Evolutionary conservation across 2,113 vertebrate genomes (phyloP).

Genomic region (Rhea americana): DNA sequence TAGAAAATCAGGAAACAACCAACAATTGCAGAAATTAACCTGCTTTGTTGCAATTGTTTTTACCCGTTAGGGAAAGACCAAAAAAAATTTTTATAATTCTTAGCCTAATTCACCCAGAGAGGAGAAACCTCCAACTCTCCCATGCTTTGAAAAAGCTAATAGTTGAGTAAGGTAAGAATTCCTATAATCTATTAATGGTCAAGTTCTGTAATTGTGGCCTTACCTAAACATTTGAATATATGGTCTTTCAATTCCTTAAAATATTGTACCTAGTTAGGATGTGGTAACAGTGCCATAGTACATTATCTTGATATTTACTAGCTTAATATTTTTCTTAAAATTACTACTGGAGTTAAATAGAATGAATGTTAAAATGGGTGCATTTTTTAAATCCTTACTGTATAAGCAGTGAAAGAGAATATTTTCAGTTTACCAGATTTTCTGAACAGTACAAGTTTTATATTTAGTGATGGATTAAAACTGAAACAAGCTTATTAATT

Average conservation of each 20-base stretch:
- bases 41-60: not conserved
- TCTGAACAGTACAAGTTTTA: not conserved
- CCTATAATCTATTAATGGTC: too few relatives aligned
- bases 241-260: not conserved
- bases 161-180: not conserved
- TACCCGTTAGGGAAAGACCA: not conserved
- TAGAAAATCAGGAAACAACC: too few relatives aligned
- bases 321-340: not conserved
- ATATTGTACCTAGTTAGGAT: not conserved
- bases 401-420: not conserved
- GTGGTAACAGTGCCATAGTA: not conserved
- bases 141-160: not conserved
- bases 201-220: not conserved
- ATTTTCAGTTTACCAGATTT: not conserved
- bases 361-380: not conserved
- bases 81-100: not conserved
- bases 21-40: not conserved
- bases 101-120: not conserved
- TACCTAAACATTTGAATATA: not conserved
- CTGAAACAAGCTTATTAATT: not conserved
- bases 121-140: not conserved
- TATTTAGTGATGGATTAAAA: conserved; percentile 2
- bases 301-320: not conserved
- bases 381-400: not conserved
- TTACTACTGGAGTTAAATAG: not conserved